phyloP scores from a whole-genome alignment of 23 tunicate genomes.

The Styela plicata region DNA sequence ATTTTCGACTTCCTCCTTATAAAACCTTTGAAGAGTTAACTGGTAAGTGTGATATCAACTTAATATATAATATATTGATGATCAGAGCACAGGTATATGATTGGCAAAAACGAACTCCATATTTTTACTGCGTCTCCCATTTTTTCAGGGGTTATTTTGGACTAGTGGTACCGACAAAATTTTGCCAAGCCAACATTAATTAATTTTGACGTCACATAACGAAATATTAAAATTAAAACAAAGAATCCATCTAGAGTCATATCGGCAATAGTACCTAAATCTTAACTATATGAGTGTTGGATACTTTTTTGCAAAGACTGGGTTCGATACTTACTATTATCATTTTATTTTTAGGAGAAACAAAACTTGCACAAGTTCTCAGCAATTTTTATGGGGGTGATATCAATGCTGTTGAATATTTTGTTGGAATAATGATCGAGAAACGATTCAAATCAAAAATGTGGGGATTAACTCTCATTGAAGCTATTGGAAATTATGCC shows the following conservation, averaged over 20 bases:
- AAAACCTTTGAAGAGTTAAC: slow-evolving; percentile 58
- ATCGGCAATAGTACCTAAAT: no score
- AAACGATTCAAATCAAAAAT: slow-evolving; percentile 29
- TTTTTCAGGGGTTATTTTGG: not conserved
- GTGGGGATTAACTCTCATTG: slow-evolving; percentile 59
- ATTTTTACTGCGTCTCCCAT: not conserved
- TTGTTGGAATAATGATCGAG: slow-evolving; percentile 60
- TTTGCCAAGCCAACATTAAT: no score
- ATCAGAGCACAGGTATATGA: no score
- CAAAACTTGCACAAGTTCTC: slow-evolving; percentile 3
- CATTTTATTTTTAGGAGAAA: slow-evolving; percentile 7
- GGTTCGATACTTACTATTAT: no score
- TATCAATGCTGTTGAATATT: slow-evolving; percentile 39
- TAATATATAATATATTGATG: no score
- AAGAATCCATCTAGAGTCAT: no score
- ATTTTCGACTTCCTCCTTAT: slow-evolving; percentile 56
- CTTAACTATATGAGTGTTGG: no score
- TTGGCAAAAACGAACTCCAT: no score
- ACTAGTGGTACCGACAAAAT: no score
- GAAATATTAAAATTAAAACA: no score
- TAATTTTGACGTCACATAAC: not conserved
- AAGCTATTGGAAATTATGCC: slow-evolving; percentile 54
- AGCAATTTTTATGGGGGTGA: slow-evolving; percentile 29
- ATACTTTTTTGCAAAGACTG: no score
- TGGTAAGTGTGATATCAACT: no score